Evolutionary conservation across 2,888 invertebrate genomes (phyloP), one percentile per base, ranked within the genome.

Genomic region (Calameuta pallipes): DNA sequence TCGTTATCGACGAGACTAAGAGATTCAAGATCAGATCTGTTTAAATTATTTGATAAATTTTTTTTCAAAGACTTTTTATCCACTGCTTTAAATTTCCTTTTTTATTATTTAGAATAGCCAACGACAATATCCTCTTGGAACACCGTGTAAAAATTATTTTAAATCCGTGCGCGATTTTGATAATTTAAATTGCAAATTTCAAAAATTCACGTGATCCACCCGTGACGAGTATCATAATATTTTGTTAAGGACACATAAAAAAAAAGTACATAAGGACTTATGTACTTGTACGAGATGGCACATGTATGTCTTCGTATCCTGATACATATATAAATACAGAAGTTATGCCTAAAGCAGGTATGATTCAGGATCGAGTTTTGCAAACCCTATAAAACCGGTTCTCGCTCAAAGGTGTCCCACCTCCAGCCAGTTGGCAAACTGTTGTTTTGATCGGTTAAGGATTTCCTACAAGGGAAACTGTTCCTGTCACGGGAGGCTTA

Each of bases 381-480:
- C 56, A 9, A 23, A 56, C 56, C 56, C 69, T 15, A 68, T n/a
- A 76, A 85, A 85, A 86, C 86, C 85, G 83, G 85, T 86, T 83
- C 82, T 74, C 73, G 79, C 76, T 76, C 77, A 41, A 74, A 77
- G 37, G 31, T 41, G 80, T 74, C 41, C 56, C 56, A 56, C 23
- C 15, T 56, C 15, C 41, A 41, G 41, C 41, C 1, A 56, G 56
- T 56, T 56, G 23, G 56, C 56, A 9, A 56, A 23, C 23, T 56
- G 56, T 56, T 56, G 56, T 56, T 56, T 56, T 56, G 56, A 23
- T 56, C 56, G 23, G 2, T 56, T 56, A 56, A 56, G 56, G 56
- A 56, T 56, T 56, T 56, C 56, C 56, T 56, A 56, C 56, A 23
- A 56, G 56, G 56, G 56, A 56, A 56, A 56, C 23, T 56, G 56